Conservation (phyloP, 2,113 vertebrate genomes). For the Myotis yumanensis region DNA sequence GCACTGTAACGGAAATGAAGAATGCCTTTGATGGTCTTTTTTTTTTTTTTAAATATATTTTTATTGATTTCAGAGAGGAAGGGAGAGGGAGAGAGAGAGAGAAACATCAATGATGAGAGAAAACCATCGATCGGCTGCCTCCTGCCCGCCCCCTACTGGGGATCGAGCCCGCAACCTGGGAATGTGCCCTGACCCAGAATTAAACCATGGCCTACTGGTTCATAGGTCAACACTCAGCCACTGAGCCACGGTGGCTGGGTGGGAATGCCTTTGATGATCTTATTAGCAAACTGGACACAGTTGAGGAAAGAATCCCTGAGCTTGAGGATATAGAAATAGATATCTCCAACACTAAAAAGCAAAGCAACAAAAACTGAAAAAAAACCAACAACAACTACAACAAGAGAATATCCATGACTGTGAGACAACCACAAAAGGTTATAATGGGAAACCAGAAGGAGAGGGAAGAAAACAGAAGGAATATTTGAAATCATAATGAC, state of each 20-base stretch:
- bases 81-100: too few relatives aligned
- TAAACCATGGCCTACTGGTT: too few relatives aligned
- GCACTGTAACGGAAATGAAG: background rate
- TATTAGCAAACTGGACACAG: background rate
- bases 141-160: too few relatives aligned
- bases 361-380: background rate
- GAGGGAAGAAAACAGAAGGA: background rate
- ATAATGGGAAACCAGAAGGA: background rate
- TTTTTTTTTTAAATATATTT: too few relatives aligned
- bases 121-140: too few relatives aligned
- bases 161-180: too few relatives aligned
- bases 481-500: background rate
- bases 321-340: background rate
- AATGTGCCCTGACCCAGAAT: too few relatives aligned
- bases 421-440: background rate
- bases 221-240: too few relatives aligned
- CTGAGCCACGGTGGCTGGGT: too few relatives aligned
- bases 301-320: background rate
- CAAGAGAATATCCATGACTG: background rate
- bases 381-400: too few relatives aligned
- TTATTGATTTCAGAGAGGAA: too few relatives aligned
- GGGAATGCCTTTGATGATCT: background rate
- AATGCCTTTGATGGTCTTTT: background rate
- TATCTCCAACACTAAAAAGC: background rate
- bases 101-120: too few relatives aligned